Base-by-base conservation (phyloP, 2,888 invertebrate species). In the Cataglyphis altisquamis region DNA sequence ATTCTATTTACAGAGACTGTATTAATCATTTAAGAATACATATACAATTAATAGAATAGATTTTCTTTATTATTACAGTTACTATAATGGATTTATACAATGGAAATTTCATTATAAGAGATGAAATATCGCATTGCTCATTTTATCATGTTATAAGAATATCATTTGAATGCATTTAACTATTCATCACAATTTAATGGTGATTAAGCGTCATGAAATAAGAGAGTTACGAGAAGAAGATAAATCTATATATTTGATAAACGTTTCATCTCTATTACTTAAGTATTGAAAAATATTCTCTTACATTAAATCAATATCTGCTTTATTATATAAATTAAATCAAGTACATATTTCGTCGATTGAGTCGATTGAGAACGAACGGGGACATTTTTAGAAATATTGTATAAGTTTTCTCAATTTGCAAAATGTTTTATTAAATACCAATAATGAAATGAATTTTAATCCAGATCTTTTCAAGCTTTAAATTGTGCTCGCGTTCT, bases 171-270 rank as follows among this genome's bases (percentile, higher is more conserved):
- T 86, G 60, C 77, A 86, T 77, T 84, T 70, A 82, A 67, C 82
- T 87, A 85, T 82, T 60, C 84, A 72, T 90, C 85, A 84, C 67
- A 83, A 88, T 84, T 82, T 87, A 86, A 89, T 84, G 74, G 67
- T 83, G 84, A 82, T 88, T 67, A 83, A 84, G 41, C 52, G 63
- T 66, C 63, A 29, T 15, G 41, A 66, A 85, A 84, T 84, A 82
- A 89, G 72, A 84, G 77, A 82, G n/a, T 45, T 82, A 88, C 82
- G 80, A 83, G 78, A 72, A 73, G 83, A 77, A 83, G 73, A 68
- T 62, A 36, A 81, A 66, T 60, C 12, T 41, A 60, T 41, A 60
- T 29, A 29, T 48, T 25, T 45, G 1, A 55, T 32, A 67, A 41
- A 32, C 25, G 18, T 18, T 74, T 60, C 45, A 4, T 36, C 25